These are phyloP conservation scores for Neomorphus geoffroyi DNA, from an alignment of 2,797 vertebrate species.

Conservation along the genomic window DNA sequence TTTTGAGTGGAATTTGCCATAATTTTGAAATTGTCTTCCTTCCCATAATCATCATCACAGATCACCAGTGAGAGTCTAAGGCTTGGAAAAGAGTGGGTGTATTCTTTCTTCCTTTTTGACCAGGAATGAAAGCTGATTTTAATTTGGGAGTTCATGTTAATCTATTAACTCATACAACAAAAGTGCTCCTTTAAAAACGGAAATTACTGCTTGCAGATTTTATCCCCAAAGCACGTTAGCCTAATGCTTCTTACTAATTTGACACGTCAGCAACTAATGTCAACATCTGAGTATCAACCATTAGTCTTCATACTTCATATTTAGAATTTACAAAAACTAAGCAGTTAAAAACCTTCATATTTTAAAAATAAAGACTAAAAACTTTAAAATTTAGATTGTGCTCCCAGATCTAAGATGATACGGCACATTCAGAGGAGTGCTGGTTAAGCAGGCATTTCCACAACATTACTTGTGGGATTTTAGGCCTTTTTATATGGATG, in stretches of 20 bases:
- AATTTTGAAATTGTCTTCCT: neutral
- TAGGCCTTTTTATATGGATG: neutral
- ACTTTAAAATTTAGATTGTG: neutral
- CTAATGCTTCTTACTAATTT: neutral
- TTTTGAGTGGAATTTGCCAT: neutral
- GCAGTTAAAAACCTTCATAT: neutral
- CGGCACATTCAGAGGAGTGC: neutral
- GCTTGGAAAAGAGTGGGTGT: neutral
- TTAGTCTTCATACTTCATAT: neutral
- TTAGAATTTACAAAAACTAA: neutral
- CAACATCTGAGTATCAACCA: neutral
- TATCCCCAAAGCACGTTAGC: neutral
- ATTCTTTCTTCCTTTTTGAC: neutral
- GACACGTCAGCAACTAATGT: neutral
- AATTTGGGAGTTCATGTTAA: neutral
- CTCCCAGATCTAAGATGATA: neutral
- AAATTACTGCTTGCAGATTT: neutral
- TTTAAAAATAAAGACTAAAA: neutral
- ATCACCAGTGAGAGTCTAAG: neutral
- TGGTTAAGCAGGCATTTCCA: neutral
- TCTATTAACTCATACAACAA: neutral
- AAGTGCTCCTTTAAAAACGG: neutral
- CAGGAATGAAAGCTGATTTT: neutral
- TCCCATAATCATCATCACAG: neutral
- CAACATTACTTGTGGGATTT: neutral